Base-by-base conservation (phyloP, 2,113 vertebrate species). In the Rhea pennata region DNA sequence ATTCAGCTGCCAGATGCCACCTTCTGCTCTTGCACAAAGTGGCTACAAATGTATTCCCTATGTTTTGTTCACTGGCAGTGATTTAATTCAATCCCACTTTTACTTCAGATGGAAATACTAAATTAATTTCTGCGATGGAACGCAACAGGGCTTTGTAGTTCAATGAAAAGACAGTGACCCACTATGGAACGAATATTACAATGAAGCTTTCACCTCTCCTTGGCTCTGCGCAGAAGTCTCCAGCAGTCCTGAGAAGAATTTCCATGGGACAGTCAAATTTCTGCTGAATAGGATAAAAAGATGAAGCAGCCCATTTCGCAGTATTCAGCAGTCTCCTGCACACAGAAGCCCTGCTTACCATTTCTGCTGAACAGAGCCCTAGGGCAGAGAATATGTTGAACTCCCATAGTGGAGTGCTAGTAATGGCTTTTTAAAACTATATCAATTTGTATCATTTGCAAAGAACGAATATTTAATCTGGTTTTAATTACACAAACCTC, bases 301-400 rank as follows among this genome's bases (percentile, higher is more conserved):
- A 90, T 85, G 87, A 93, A 90, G 95, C 21, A 95, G 74, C 48
- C 64, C 16, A 9, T 95, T 91, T 70, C 85, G 67, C 62, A 51
- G 39, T 61, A 71, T 96, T 93, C 94, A 96, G 84, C 86, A 95
- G 84, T 88, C 90, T 94, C 39, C 84, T 86, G 69, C 70, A 87
- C 76, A 69, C 15, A 82, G 64, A 95, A 94, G 59, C 46, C 50
- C 62, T 92, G 76, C 71, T 93, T 88, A 93, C 87, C 82, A 61
- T 95, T 92, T 93, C 61, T 78, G 79, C 90, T 92, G 82, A 96
- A 87, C 86, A 95, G 86, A 96, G 87, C 89, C 95, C 67, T 54
- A 54, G 59, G 87, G 89, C 88, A 83, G 91, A 90, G 93, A 94
- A 96, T 76, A 88, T 10, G 94, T 79, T 92, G 88, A 97, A 82